Conservation (phyloP, 1,140 invertebrate genomes). For the Pachyrhynchus sulphureomaculatus region DNA sequence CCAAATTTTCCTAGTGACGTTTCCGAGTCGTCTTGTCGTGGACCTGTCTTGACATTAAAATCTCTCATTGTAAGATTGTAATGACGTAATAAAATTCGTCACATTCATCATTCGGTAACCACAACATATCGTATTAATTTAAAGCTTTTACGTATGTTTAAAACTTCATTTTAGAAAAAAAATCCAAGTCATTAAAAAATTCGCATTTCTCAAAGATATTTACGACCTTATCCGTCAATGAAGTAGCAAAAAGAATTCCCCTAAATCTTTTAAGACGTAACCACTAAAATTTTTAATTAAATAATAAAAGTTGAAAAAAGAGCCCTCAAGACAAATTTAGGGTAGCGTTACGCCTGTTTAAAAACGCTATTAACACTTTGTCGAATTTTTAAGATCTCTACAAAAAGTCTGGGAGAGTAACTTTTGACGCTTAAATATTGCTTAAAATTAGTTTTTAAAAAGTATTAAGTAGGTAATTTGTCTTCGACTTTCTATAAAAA, state of each 20-base stretch:
- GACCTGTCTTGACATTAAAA: too few species aligned
- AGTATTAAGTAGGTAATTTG: constrained; percentile 1
- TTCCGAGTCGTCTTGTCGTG: too few species aligned
- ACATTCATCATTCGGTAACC: too few species aligned
- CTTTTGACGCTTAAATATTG: constrained; percentile 9
- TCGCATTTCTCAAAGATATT: too few species aligned
- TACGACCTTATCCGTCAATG: not conserved
- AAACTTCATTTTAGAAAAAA: too few species aligned
- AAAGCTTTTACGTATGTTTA: too few species aligned
- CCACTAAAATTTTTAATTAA: constrained; percentile 21
- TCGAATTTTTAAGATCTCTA: constrained; percentile 5
- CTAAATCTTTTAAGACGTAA: constrained; percentile 5
- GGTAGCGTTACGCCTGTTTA: constrained; percentile 10
- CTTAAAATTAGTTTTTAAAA: constrained; percentile 8
- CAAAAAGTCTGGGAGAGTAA: constrained; percentile 13
- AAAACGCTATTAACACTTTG: constrained; percentile 23
- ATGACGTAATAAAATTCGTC: too few species aligned
- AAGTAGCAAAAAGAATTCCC: not conserved
- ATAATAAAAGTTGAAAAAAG: constrained; percentile 22
- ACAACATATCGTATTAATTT: too few species aligned
- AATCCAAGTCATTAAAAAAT: too few species aligned
- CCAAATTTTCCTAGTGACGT: too few species aligned
- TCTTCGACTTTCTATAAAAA: not conserved
- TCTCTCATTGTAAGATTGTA: too few species aligned
- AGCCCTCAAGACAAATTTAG: constrained; percentile 19